Base-by-base conservation (phyloP, 2,113 vertebrate species). In the Poeciliopsis retropinna region DNA sequence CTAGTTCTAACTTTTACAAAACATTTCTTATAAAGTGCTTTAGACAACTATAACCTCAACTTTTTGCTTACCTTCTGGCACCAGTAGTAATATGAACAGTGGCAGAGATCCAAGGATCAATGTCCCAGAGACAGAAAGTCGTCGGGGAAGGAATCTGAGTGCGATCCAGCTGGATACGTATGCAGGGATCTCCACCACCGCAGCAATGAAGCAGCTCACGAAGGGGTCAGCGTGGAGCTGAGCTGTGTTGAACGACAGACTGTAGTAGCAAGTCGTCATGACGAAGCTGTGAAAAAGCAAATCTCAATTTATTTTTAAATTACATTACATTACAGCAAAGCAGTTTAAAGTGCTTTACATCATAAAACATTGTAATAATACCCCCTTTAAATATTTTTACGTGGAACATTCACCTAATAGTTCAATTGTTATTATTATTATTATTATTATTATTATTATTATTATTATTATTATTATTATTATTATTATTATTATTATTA, bases 201-300 rank as follows among this genome's bases (percentile, higher is more conserved):
- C 96, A 0, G 95, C 94, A 13, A 97, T 93, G 88, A 97, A 96
- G 82, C 94, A 95, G 90, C 96, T 97, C 82, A 97, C 0, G 0
- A 94, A 97, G 32, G 94, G 89, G 0, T 97, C 87, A 1, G 94
- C 94, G 0, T 96, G 93, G 75, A 97, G 85, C 70, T 95, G 96
- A 3, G 96, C 93, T 0, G 96, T 95, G 80, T 95, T 96, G 0
- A 96, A 87, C 22, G 96, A 97, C 29, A 97, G 90, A 9, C 95
- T 94, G 22, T 93, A 97, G 74, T 97, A 97, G 31, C 95, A 95
- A 25, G 93, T 87, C 9, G 3, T 74, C 19, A 78, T 1, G 13
- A 72, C 79, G 29, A 90, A 90, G 70, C 92, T 93, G 64, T 17
- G 27, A 30, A 60, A n/a, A 34, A 30, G 39, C 7, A 70, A 15